A percentile compares a stretch with the other conserved stretches of the same genome.
These are phyloP conservation scores for Caenorhabditis brenneri DNA, from an alignment of 1,140 invertebrate species.

Conservation along the genomic window DNA sequence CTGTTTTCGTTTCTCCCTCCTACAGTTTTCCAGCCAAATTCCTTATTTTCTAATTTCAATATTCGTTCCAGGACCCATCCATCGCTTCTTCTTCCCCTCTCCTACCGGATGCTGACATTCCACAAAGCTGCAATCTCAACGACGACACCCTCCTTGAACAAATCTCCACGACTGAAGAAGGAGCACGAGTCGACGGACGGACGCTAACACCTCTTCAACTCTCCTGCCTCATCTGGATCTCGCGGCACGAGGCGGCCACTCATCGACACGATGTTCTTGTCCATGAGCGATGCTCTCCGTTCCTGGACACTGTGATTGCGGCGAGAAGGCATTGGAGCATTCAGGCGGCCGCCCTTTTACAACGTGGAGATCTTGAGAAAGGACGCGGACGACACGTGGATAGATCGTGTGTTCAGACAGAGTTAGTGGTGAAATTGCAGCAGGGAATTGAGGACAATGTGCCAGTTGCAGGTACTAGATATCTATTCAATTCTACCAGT, in stretches of 20 bases:
- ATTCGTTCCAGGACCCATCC: background rate
- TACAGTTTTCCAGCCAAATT: no score
- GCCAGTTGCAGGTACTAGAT: background rate
- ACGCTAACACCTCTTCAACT: background rate
- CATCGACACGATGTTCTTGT: slow-evolving; percentile 32
- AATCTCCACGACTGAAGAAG: background rate
- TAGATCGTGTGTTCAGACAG: slow-evolving; percentile 41
- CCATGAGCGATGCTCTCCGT: slow-evolving; percentile 37
- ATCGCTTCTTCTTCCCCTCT: background rate
- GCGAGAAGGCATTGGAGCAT: slow-evolving; percentile 42
- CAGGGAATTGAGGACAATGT: slow-evolving; percentile 27
- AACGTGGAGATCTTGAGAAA: slow-evolving; percentile 28
- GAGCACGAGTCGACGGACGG: background rate
- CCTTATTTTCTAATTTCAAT: background rate
- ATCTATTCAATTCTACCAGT: background rate
- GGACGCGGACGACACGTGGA: slow-evolving; percentile 44
- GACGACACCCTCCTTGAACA: slow-evolving; percentile 47
- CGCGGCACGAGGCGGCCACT: background rate
- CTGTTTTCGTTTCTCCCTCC: no score
- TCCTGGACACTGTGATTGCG: slow-evolving; percentile 12
- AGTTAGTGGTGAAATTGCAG: slow-evolving; percentile 39
- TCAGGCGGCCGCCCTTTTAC: slow-evolving; percentile 41
- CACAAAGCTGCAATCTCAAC: slow-evolving; percentile 22
- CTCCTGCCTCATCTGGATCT: background rate
- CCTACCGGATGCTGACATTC: slow-evolving; percentile 18